Percentiles rank a stretch among this genome's conserved stretches.
Conservation (phyloP, 2,888 invertebrate species). For the Apotomis betuletana region DNA sequence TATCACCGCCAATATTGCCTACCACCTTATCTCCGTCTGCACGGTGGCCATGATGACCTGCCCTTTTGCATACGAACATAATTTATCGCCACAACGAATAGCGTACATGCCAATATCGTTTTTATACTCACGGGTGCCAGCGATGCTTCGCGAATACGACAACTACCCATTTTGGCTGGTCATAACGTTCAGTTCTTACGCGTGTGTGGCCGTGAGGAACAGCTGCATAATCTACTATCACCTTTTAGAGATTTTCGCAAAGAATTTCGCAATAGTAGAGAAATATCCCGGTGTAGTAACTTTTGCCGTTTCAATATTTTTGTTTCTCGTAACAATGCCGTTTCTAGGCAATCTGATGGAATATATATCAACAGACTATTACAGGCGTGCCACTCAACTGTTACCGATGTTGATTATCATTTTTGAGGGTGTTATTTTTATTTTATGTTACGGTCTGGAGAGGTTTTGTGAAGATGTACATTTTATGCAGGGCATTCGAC, state of each 20-base stretch:
- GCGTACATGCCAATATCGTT: constrained; percentile 52
- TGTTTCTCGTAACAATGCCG: constrained; percentile 64
- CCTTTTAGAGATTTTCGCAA: constrained; percentile 55
- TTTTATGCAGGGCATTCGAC: constrained; percentile 75
- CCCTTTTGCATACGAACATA: constrained; percentile 62
- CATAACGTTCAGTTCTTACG: constrained; percentile 56
- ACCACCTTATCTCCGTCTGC: constrained; percentile 54
- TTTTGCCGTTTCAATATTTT: constrained; percentile 47
- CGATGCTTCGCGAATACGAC: constrained; percentile 60
- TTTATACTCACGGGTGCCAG: constrained; percentile 66
- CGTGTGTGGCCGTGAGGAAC: constrained; percentile 54
- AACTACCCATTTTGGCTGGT: constrained; percentile 58
- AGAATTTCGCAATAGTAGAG: constrained; percentile 50
- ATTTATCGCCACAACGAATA: constrained; percentile 49
- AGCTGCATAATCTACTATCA: constrained; percentile 56
- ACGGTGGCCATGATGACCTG: constrained; percentile 65
- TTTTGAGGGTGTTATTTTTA: constrained; percentile 64
- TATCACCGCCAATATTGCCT: constrained; percentile 52
- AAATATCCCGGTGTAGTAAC: constrained; percentile 60
- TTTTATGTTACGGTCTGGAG: constrained; percentile 69
- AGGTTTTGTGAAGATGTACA: constrained; percentile 75
- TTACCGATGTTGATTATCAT: constrained; percentile 55
- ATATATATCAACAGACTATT: constrained; percentile 47
- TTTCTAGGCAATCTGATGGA: constrained; percentile 50
- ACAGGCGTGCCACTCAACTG: constrained; percentile 50